Conservation (phyloP, 2,888 invertebrate genomes). For the Euclidia mi region DNA sequence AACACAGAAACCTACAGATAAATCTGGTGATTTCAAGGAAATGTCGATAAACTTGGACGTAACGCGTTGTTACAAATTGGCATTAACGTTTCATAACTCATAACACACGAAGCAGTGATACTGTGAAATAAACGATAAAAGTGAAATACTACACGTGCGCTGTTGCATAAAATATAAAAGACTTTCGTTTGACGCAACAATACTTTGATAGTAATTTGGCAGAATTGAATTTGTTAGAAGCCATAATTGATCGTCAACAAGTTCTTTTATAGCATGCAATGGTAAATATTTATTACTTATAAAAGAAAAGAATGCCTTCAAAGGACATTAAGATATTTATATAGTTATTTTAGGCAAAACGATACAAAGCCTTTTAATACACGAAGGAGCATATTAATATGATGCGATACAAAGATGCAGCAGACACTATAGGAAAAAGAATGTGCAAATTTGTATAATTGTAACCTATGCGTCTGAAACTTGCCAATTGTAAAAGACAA, state of each 20-base stretch:
- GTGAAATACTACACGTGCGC: slow-evolving; percentile 1
- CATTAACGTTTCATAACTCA: slow-evolving; percentile 40
- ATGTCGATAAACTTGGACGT: slow-evolving; percentile 32
- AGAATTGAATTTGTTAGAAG: not conserved
- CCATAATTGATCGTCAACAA: not conserved
- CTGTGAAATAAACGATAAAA: slow-evolving; percentile 37
- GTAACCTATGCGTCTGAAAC: too few relatives aligned
- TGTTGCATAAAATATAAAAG: slow-evolving; percentile 3
- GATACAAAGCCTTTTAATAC: too few relatives aligned
- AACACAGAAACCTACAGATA: slow-evolving; percentile 28
- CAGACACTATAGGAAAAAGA: too few relatives aligned
- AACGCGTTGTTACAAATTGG: slow-evolving; percentile 39
- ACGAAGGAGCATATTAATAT: too few relatives aligned
- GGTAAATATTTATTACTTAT: too few relatives aligned
- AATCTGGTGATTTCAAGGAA: slow-evolving; percentile 37
- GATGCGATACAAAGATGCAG: too few relatives aligned
- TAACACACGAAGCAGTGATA: slow-evolving; percentile 31
- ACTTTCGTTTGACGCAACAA: not conserved
- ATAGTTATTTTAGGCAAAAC: too few relatives aligned
- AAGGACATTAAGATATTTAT: too few relatives aligned
- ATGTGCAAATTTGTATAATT: too few relatives aligned
- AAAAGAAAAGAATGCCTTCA: too few relatives aligned
- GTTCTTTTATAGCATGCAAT: too few relatives aligned
- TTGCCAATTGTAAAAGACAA: too few relatives aligned
- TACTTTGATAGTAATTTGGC: not conserved